phyloP scores from a whole-genome alignment of 2,113 vertebrate species.

The Archocentrus centrarchus region DNA sequence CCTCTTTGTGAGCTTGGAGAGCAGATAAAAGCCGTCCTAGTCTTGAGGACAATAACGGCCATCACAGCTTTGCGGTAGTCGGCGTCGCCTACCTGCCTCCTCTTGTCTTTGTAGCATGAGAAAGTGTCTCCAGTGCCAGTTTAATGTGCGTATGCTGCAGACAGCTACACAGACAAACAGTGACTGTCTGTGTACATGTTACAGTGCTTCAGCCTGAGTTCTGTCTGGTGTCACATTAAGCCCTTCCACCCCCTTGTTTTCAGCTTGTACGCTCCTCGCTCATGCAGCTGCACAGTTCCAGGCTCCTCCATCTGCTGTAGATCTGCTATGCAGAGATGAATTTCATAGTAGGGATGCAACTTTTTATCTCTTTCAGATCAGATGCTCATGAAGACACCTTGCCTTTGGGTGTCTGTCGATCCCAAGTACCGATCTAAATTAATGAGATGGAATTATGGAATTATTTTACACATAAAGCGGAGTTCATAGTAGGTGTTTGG shows the following conservation, averaged over 20 bases:
- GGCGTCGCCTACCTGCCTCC: slow-evolving; percentile 54
- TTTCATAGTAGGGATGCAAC: not conserved
- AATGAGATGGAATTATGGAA: too few relatives aligned
- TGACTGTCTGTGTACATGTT: not conserved
- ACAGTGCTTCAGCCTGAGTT: slow-evolving; percentile 18
- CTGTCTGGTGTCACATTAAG: slow-evolving; percentile 34
- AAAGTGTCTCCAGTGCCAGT: slow-evolving; percentile 45
- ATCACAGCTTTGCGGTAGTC: slow-evolving; percentile 64
- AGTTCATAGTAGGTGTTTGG: not conserved
- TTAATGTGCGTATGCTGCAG: slow-evolving; percentile 39
- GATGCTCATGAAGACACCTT: not conserved
- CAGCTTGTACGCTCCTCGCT: slow-evolving; percentile 13
- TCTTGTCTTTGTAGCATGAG: slow-evolving; percentile 51
- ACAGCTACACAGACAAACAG: not conserved
- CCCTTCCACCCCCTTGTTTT: slow-evolving; percentile 14
- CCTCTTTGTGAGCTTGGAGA: slow-evolving; percentile 69
- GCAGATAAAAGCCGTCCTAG: slow-evolving; percentile 73
- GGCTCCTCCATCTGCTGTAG: not conserved
- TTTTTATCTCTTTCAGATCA: not conserved
- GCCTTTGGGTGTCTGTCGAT: not conserved
- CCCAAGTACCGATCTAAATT: not conserved
- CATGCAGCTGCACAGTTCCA: slow-evolving; percentile 20
- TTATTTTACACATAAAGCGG: accelerated
- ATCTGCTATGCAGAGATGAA: not conserved
- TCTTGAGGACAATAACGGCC: slow-evolving; percentile 72